Conservation (phyloP, 2,113 vertebrate genomes). For the Phylloscopus trochilus region DNA sequence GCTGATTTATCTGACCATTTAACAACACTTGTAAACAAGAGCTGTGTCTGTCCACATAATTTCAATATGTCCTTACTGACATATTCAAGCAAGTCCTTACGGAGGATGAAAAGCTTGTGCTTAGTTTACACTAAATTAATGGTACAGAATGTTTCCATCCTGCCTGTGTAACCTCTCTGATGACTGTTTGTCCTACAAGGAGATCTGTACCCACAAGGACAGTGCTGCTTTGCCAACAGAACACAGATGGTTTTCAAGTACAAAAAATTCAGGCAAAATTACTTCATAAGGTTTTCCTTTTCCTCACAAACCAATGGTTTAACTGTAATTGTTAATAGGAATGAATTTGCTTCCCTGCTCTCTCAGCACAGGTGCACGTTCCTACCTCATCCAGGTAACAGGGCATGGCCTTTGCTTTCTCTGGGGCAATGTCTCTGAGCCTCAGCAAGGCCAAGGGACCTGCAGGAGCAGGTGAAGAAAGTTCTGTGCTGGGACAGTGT, state of each 20-base stretch:
- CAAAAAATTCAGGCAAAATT: not conserved
- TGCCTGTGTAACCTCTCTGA: no score
- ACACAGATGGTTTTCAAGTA: not conserved
- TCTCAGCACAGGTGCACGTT: not conserved
- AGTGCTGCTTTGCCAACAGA: not conserved
- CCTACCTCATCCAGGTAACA: not conserved
- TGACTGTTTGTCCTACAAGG: not conserved
- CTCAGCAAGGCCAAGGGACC: not conserved
- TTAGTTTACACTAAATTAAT: conserved; percentile 15
- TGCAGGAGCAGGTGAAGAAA: not conserved
- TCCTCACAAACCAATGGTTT: not conserved
- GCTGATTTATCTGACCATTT: conserved; percentile 24
- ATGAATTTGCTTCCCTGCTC: not conserved
- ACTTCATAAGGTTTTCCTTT: not conserved
- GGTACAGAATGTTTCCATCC: not conserved
- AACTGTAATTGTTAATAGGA: not conserved
- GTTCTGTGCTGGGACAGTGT: not conserved
- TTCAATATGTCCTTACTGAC: no score
- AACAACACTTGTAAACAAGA: not conserved
- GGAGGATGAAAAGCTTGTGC: not conserved
- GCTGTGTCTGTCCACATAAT: not conserved
- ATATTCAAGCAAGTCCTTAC: not conserved
- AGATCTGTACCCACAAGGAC: not conserved
- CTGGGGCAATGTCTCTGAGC: not conserved
- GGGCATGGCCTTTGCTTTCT: not conserved